Conservation (phyloP, 2,113 vertebrate species). For the Ceyx melanurus region DNA sequence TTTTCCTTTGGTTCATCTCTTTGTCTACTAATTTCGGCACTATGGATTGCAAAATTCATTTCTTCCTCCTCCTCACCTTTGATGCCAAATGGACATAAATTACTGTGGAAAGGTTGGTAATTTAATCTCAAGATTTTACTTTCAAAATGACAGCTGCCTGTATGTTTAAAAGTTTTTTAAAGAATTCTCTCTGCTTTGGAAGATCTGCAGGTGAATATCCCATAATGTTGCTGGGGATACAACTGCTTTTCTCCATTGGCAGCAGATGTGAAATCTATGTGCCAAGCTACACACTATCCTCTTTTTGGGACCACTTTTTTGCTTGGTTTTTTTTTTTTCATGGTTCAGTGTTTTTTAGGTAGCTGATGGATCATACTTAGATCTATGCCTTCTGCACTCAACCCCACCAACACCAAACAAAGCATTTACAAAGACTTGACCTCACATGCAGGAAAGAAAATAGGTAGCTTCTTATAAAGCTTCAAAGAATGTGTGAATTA, state of each 20-base stretch:
- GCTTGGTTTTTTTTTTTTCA: background rate
- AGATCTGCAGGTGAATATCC: conserved; percentile 7
- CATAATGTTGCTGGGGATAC: background rate
- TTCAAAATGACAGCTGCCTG: background rate
- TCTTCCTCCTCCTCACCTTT: background rate
- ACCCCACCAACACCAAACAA: background rate
- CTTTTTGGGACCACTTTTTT: background rate
- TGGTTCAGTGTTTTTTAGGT: background rate
- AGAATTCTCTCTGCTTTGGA: background rate
- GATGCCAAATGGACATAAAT: background rate
- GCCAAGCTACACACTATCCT: background rate
- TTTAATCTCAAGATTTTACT: background rate
- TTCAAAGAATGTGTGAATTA: background rate
- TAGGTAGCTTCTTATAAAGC: background rate
- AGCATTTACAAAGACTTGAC: background rate
- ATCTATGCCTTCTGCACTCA: background rate
- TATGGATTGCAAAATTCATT: background rate
- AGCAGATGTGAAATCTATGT: background rate
- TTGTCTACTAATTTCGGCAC: background rate
- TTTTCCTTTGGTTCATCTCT: background rate
- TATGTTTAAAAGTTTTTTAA: background rate
- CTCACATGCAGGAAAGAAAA: fast-evolving
- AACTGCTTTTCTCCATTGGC: background rate
- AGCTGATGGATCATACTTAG: background rate
- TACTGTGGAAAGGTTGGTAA: background rate